Conservation (phyloP, 1,140 invertebrate genomes). For the Mesaphorura yosii region DNA sequence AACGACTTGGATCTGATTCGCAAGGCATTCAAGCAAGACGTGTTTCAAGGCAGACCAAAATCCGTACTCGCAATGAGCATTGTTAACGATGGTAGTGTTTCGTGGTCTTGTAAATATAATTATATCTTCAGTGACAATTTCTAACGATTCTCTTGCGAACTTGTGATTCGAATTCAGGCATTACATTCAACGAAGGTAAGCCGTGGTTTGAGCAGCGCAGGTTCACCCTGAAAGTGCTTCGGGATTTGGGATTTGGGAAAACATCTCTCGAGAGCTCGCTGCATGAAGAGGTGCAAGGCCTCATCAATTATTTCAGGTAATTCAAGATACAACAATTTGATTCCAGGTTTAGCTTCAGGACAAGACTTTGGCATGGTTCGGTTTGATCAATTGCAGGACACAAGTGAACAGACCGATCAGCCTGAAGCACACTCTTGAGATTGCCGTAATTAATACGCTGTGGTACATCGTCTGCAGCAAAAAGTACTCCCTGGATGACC, state of each 20-base stretch:
- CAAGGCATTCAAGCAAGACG: conserved; percentile 20
- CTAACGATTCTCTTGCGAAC: no score
- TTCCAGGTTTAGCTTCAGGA: no score
- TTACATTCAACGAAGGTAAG: conserved; percentile 18
- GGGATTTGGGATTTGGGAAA: conserved; percentile 17
- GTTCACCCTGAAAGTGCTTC: conserved; percentile 18
- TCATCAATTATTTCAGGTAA: conserved; percentile 3
- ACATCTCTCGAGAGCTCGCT: conserved; percentile 9
- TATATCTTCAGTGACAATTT: no score
- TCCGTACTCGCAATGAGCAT: conserved; percentile 65
- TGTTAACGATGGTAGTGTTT: conserved; percentile 64
- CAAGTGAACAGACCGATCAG: background rate
- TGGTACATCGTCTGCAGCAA: conserved; percentile 7
- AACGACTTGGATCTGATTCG: conserved; percentile 13
- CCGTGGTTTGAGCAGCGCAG: conserved; percentile 16
- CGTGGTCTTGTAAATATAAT: conserved; percentile 38
- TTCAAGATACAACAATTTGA: no score
- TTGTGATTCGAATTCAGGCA: no score
- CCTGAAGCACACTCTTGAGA: conserved; percentile 3
- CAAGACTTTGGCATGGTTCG: no score
- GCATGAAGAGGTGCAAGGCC: conserved; percentile 9
- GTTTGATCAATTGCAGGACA: background rate
- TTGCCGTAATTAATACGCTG: conserved; percentile 9
- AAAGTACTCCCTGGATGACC: conserved; percentile 2
- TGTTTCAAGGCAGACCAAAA: conserved; percentile 15